Base-by-base conservation (phyloP, 2,113 vertebrate species). In the Sialia sialis region DNA sequence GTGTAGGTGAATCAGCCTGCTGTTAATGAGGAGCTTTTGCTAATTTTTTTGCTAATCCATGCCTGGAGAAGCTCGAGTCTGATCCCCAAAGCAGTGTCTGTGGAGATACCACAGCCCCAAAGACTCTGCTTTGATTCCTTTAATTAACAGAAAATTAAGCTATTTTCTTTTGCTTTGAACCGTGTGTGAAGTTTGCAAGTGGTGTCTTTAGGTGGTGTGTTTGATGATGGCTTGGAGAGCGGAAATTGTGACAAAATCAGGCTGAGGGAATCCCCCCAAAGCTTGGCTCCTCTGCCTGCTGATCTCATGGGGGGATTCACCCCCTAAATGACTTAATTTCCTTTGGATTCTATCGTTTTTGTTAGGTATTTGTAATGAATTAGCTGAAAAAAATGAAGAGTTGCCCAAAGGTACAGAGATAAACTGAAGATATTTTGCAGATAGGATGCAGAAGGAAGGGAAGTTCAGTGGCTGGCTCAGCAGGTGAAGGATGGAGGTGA, bases 71-170 rank as follows among this genome's bases (percentile, higher is more conserved):
- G 63, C 66, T 76, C 17, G 7, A 11, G 2, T 15, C 2, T 17
- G 16, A 89, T 30, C 87, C 94, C 66, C 36, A 22, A 8, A 17
- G 69, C 32, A 3, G 1, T 2, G 3, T 20, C 11, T 58, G 0
- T 4, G n/a, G 59, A 82, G 91, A 12, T 38, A 21, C 0, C 6
- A 4, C 15, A 2, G 55, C 46, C 83, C 56, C 44, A 2, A 69
- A 73, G 85, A 41, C n/a, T 48, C 13, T 2, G 54, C 84, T 93
- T 74, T 66, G 63, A 59, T 66, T 77, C 48, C 38, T 38, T 63
- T 81, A 81, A 93, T 86, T 69, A 49, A 56, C 46, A 80, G 55
- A 48, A 75, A 90, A 85, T 87, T 7, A 49, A 85, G 84, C 55
- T 34, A 0, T 41, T 87, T 94, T 44, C 5, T 10, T 30, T 46